Conservation (phyloP, 2,888 invertebrate genomes). For the Troides helena region DNA sequence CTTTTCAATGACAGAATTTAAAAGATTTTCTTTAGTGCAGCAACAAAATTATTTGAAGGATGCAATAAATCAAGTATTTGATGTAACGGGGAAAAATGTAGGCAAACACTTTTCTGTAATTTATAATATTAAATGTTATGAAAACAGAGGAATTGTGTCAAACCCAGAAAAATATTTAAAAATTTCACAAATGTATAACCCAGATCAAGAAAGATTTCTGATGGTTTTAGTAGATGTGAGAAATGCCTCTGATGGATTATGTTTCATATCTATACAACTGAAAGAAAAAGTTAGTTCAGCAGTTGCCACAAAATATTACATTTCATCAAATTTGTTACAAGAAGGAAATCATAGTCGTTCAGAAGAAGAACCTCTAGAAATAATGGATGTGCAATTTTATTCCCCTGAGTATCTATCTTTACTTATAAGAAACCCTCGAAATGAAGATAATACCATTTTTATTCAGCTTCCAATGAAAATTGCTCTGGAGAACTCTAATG, state of each 20-base stretch:
- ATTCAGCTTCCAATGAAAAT: slow-evolving; percentile 73
- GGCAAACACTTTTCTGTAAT: slow-evolving; percentile 81
- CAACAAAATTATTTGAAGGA: slow-evolving; percentile 86
- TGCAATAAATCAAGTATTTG: slow-evolving; percentile 84
- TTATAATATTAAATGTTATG: slow-evolving; percentile 75
- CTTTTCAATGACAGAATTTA: slow-evolving; percentile 87
- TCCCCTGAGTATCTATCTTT: slow-evolving; percentile 86
- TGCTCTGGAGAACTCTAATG: slow-evolving; percentile 65
- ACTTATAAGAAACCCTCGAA: slow-evolving; percentile 79
- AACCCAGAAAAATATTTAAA: slow-evolving; percentile 53
- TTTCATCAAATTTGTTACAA: slow-evolving; percentile 67
- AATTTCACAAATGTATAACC: slow-evolving; percentile 75
- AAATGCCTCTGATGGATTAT: slow-evolving; percentile 65
- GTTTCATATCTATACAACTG: slow-evolving; percentile 74
- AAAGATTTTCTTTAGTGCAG: slow-evolving; percentile 89
- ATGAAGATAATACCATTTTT: slow-evolving; percentile 68
- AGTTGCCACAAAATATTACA: slow-evolving; percentile 77
- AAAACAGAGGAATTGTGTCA: slow-evolving; percentile 45
- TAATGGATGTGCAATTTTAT: slow-evolving; percentile 89
- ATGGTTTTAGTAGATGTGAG: slow-evolving; percentile 71
- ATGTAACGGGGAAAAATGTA: slow-evolving; percentile 82
- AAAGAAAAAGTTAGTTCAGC: slow-evolving; percentile 61
- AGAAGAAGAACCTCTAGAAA: slow-evolving; percentile 60
- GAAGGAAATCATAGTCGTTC: slow-evolving; percentile 45
- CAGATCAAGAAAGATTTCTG: slow-evolving; percentile 70